These are phyloP conservation scores for Tapirus terrestris DNA, from an alignment of 2,113 vertebrate species.

Conservation along the genomic window DNA sequence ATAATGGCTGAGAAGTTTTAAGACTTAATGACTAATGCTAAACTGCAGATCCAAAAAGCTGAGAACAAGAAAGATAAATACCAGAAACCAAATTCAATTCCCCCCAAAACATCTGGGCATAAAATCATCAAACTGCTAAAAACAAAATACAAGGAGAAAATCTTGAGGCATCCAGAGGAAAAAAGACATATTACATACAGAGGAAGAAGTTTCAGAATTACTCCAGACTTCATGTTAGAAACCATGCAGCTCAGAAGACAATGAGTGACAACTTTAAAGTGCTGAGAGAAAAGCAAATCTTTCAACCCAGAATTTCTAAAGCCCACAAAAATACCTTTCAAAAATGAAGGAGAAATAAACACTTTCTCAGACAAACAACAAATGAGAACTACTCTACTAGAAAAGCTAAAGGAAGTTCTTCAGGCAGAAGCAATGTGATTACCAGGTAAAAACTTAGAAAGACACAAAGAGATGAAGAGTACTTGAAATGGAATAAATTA, in stretches of 20 bases:
- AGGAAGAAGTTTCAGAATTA: neutral
- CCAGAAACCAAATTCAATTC: neutral
- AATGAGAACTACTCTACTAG: neutral
- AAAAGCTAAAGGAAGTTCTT: neutral
- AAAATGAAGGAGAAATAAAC: neutral
- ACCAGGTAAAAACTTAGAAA: neutral
- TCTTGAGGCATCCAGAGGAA: neutral
- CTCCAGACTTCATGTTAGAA: neutral
- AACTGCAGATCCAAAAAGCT: neutral
- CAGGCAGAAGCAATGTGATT: neutral
- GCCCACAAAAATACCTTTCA: neutral
- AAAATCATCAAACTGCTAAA: neutral
- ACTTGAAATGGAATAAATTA: neutral
- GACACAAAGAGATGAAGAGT: neutral
- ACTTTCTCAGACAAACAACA: constrained; percentile 1
- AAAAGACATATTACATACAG: neutral
- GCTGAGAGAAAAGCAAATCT: neutral
- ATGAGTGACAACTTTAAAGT: neutral
- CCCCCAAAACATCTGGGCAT: neutral
- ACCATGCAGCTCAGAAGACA: neutral
- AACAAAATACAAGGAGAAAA: constrained; percentile 24
- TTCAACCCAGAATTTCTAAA: constrained; percentile 34
- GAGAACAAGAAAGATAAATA: constrained; percentile 6
- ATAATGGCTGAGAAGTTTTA: constrained; percentile 2
- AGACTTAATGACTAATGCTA: neutral